Percentiles rank a stretch among this genome's conserved stretches.
Evolutionary conservation across 2,888 invertebrate species (phyloP).

Genomic region (Agapostemon virescens): DNA sequence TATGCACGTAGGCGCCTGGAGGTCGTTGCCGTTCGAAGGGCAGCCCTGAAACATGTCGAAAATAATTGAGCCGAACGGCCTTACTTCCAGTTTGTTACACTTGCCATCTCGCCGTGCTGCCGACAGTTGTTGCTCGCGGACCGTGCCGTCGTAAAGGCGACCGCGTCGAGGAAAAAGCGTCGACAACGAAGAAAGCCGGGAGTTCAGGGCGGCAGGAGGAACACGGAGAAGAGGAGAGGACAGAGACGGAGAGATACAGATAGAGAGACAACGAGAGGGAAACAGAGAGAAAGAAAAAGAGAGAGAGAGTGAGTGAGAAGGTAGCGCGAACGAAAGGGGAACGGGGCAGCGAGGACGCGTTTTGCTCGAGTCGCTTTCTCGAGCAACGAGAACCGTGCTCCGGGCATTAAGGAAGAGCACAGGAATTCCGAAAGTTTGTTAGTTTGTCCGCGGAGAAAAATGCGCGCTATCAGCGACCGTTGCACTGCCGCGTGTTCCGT

Average conservation of each 20-base stretch:
- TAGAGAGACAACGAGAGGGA: neutral
- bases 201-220: neutral
- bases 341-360: slow-evolving; percentile 30
- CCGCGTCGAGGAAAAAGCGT: slow-evolving; percentile 44
- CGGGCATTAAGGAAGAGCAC: slow-evolving; percentile 47
- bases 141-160: slow-evolving; percentile 40
- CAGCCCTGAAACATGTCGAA: slow-evolving; percentile 59
- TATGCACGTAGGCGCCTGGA: slow-evolving; percentile 17
- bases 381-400: slow-evolving; percentile 29
- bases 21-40: slow-evolving; percentile 38
- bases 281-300: neutral
- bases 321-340: neutral
- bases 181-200: slow-evolving; percentile 19
- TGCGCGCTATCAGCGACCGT: slow-evolving; percentile 38
- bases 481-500: neutral
- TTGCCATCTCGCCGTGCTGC: slow-evolving; percentile 46
- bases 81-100: slow-evolving; percentile 60
- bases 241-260: neutral
- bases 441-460: slow-evolving; percentile 55
- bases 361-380: slow-evolving; percentile 41
- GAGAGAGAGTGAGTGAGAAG: neutral
- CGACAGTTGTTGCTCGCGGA: slow-evolving; percentile 48
- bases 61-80: slow-evolving; percentile 64
- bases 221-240: neutral
- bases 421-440: slow-evolving; percentile 64